Conservation (phyloP, 2,888 invertebrate species). For the Euphydryas editha region DNA sequence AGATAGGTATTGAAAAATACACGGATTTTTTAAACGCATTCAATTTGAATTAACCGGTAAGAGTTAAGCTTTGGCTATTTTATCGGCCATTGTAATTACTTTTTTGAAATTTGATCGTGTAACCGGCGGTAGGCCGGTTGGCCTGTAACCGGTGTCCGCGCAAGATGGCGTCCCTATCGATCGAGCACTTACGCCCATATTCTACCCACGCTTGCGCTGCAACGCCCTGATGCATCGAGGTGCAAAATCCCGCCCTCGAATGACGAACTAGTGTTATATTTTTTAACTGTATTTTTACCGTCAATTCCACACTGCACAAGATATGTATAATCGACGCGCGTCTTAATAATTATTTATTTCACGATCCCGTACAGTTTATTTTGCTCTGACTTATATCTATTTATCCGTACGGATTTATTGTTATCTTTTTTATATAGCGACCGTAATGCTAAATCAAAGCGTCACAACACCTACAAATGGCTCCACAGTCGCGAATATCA, state of each 20-base stretch:
- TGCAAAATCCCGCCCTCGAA: slow-evolving; percentile 44
- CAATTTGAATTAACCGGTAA: neutral
- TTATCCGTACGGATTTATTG: slow-evolving; percentile 20
- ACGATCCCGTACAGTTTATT: slow-evolving; percentile 4
- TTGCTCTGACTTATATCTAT: neutral
- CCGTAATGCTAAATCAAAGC: slow-evolving; percentile 44
- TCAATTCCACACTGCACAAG: slow-evolving; percentile 16
- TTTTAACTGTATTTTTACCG: slow-evolving; percentile 22
- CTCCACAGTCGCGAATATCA: slow-evolving; percentile 59
- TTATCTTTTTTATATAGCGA: slow-evolving; percentile 33
- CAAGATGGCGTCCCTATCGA: slow-evolving; percentile 81
- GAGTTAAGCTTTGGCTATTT: slow-evolving; percentile 2
- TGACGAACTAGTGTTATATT: slow-evolving; percentile 24
- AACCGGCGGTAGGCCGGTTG: too few relatives aligned
- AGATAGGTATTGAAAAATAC: neutral
- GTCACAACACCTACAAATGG: slow-evolving; percentile 51
- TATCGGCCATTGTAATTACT: slow-evolving; percentile 31
- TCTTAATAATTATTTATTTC: slow-evolving; percentile 5
- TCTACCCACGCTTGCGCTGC: slow-evolving; percentile 76
- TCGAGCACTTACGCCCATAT: slow-evolving; percentile 70
- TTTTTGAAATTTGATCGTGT: slow-evolving; percentile 42
- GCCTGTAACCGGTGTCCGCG: slow-evolving; percentile 62
- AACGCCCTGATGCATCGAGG: slow-evolving; percentile 58
- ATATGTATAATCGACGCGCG: neutral
- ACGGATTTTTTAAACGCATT: neutral